Evolutionary conservation across 2,113 vertebrate genomes (phyloP).

Genomic region (Mystacornis crossleyi): DNA sequence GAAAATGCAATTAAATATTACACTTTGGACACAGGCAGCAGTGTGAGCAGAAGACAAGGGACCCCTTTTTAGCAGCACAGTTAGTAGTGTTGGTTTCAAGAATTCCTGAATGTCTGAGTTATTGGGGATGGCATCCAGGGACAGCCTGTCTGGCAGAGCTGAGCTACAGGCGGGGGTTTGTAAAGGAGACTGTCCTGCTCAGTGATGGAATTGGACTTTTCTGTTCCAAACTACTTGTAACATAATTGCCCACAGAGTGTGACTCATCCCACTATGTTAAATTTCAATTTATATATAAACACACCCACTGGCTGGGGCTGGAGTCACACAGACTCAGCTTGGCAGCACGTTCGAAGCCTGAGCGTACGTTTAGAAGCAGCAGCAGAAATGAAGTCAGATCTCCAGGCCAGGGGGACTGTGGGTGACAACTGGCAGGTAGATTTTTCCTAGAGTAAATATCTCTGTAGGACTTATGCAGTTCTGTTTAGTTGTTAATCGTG

Average conservation of each 20-base stretch:
- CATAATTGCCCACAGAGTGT: neutral
- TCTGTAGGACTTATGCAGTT: neutral
- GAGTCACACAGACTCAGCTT: neutral
- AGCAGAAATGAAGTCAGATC: neutral
- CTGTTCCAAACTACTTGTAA: neutral
- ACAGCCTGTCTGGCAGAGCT: neutral
- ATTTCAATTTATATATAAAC: neutral
- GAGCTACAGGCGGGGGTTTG: neutral
- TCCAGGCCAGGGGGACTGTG: neutral
- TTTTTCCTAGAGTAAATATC: neutral
- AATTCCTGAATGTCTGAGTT: neutral
- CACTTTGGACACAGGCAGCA: conserved; percentile 71
- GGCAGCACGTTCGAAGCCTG: neutral
- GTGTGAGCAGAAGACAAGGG: conserved; percentile 59
- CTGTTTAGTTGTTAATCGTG: neutral
- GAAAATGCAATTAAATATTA: conserved; percentile 85
- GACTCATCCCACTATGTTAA: neutral
- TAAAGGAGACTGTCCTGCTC: neutral
- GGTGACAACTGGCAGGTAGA: neutral
- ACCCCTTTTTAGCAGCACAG: conserved; percentile 30
- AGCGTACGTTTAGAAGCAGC: neutral
- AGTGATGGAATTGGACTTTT: neutral
- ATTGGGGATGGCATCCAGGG: neutral
- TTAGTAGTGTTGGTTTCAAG: conserved; percentile 31
- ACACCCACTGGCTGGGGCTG: neutral